Evolutionary conservation across 92 coral and sea anemone species (phyloP).

Genomic region (Parazoanthus swiftii): DNA sequence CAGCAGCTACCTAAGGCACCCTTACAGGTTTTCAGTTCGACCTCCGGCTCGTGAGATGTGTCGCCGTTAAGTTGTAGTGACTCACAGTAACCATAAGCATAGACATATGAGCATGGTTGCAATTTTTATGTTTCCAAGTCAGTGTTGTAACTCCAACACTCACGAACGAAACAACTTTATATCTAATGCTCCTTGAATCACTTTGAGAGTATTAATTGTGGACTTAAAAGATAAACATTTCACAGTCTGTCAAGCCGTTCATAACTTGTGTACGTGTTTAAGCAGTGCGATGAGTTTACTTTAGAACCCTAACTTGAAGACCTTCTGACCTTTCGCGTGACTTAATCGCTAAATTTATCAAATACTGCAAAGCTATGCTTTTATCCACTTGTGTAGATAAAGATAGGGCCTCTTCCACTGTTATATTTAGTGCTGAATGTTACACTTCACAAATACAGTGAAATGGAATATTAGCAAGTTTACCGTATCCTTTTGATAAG

Average conservation of each 20-base stretch:
- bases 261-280: not conserved
- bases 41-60: too few species aligned
- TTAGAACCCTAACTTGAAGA: not conserved
- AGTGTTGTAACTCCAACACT: not conserved
- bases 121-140: too few species aligned
- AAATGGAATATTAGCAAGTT: not conserved
- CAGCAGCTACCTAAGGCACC: too few species aligned
- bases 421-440: not conserved
- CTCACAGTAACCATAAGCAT: too few species aligned
- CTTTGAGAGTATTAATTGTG: not conserved
- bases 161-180: not conserved
- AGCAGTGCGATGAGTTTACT: not conserved
- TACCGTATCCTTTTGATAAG: not conserved
- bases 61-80: too few species aligned
- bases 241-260: not conserved
- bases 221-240: not conserved
- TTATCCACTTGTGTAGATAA: constrained; percentile 21
- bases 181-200: not conserved
- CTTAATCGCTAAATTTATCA: constrained; percentile 33
- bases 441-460: not conserved
- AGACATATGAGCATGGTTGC: not conserved
- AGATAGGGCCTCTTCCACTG: not conserved
- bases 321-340: constrained; percentile 11
- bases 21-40: too few species aligned
- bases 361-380: constrained; percentile 13